Evolutionary conservation across 2,888 invertebrate genomes (phyloP), one percentile per base, ranked within the genome.

Genomic region (Agrotis clavis): DNA sequence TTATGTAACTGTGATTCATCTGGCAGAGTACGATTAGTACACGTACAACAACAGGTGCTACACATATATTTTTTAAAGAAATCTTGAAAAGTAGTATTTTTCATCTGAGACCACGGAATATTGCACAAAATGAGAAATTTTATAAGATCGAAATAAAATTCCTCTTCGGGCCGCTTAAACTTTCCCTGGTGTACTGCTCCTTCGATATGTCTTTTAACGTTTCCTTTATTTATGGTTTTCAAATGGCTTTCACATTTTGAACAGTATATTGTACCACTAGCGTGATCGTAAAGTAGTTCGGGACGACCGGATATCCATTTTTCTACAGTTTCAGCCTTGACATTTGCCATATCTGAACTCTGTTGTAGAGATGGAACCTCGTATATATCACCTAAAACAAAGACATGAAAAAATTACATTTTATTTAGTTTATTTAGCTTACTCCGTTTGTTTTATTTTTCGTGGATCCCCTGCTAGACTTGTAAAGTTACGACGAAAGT

Each of bases 221-320:
- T 53, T 13, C 53, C 21, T 53, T 53, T 53, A 6, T 53, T 53
- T 14, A 21, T 53, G 2, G 53, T 21, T 53, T 53, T 25, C 25
- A 54, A 30, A 30, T 30, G 30, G 30, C 30, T 30, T 30, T 30
- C 16, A 25, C 25, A 54, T 7, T 16, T 54, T 54, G 25, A 7
- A 54, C 54, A 54, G 25, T 54, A 54, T 25, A 54, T 25, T 25
- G 54, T 25, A 54, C 54, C 25, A 54, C 54, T 25, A 25, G 54
- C 14, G 25, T 21, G 25, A 25, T 54, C 30, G 30, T 30, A 30
- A 30, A 30, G 30, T 30, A 30, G 25, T 25, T 54, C 54, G 25
- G 54, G 16, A 18, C 16, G 16, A 54, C 25, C 16, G 6, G 16
- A 25, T 16, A 54, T 54, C 54, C 54, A 54, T 7, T 54, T 54